phyloP scores from a whole-genome alignment of 2,113 vertebrate genomes.

The Myrmecobius fasciatus region DNA sequence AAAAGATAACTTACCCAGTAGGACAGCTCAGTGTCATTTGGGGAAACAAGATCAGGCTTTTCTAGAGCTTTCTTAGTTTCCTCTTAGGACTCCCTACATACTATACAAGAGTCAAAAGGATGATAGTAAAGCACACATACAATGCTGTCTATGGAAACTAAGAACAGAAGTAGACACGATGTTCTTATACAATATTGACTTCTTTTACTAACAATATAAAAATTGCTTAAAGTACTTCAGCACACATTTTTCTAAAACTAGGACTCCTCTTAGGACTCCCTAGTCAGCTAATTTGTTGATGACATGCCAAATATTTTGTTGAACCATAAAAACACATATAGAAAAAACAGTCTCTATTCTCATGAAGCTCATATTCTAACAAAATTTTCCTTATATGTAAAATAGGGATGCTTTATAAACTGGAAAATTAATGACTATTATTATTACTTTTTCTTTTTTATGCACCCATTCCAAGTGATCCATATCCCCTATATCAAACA shows the following conservation, averaged over 20 bases:
- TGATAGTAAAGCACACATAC: not conserved
- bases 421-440: not conserved
- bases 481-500: not conserved
- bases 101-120: not conserved
- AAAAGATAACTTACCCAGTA: not conserved
- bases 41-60: not conserved
- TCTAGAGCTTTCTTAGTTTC: not conserved
- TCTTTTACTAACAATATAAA: not conserved
- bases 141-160: not conserved
- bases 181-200: not conserved
- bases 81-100: not conserved
- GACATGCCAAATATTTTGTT: not conserved
- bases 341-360: not conserved
- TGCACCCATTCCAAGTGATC: not conserved
- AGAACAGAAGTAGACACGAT: not conserved
- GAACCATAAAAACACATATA: not conserved
- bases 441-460: not conserved
- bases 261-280: not conserved
- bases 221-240: not conserved
- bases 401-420: not conserved
- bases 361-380: not conserved
- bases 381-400: not conserved
- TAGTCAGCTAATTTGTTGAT: not conserved
- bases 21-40: not conserved
- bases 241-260: not conserved